Evolutionary conservation across 2,797 vertebrate species (phyloP).

Genomic region (Pangasius sanitwongsei): DNA sequence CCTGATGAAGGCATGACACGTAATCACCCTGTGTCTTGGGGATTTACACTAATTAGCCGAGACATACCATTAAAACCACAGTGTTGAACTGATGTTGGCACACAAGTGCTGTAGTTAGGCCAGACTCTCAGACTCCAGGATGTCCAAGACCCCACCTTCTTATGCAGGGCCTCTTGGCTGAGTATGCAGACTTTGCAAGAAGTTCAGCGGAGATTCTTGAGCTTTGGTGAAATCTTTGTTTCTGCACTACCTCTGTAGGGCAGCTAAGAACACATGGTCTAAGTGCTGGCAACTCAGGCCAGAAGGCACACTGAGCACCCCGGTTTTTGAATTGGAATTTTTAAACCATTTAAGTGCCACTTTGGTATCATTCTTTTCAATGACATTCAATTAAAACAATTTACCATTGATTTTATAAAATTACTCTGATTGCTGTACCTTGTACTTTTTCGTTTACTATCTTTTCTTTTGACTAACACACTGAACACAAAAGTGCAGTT

Average conservation of each 20-base stretch:
- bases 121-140: slow-evolving; percentile 76
- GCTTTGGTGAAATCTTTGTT: slow-evolving; percentile 12
- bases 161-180: slow-evolving; percentile 73
- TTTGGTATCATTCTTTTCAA: neutral
- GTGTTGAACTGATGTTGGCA: slow-evolving; percentile 37
- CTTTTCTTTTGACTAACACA: neutral
- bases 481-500: neutral
- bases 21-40: slow-evolving; percentile 25
- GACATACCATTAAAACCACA: slow-evolving; percentile 32
- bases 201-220: slow-evolving; percentile 9
- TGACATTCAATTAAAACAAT: neutral
- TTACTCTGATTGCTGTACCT: neutral
- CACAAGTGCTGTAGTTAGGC: slow-evolving; percentile 58
- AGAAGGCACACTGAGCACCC: slow-evolving; percentile 62
- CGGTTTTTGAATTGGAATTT: neutral
- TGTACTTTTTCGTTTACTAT: neutral
- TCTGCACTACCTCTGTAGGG: slow-evolving; percentile 49
- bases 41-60: slow-evolving; percentile 32
- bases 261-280: slow-evolving; percentile 63
- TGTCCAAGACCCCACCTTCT: slow-evolving; percentile 61
- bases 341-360: neutral
- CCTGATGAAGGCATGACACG: slow-evolving; percentile 2
- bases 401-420: neutral
- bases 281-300: slow-evolving; percentile 62
- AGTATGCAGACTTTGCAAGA: slow-evolving; percentile 52